These are phyloP conservation scores for Tetranychus truncatus DNA, from an alignment of 2,888 invertebrate genomes.

Conservation along the genomic window DNA sequence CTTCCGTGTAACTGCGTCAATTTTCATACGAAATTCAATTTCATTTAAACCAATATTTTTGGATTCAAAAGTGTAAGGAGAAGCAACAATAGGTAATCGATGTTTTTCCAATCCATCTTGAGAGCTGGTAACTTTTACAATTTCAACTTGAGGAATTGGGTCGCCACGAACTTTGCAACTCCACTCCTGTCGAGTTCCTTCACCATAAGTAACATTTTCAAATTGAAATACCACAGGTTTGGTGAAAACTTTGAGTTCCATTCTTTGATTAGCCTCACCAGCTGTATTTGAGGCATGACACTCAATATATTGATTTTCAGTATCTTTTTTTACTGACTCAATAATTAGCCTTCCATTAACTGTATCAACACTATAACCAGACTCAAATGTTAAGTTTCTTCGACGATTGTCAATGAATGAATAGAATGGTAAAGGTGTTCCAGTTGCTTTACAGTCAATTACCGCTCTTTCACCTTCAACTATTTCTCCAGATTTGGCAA, in stretches of 20 bases:
- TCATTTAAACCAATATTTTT: neutral
- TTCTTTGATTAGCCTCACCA: constrained; percentile 43
- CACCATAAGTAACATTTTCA: constrained; percentile 19
- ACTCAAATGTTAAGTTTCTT: constrained; percentile 46
- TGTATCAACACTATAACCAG: constrained; percentile 28
- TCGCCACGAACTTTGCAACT: constrained; percentile 61
- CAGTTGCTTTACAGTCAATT: constrained; percentile 55
- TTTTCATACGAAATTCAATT: neutral
- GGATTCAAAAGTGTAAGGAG: neutral
- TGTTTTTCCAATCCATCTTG: constrained; percentile 4
- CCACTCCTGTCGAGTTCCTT: constrained; percentile 34
- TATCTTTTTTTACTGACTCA: constrained; percentile 47
- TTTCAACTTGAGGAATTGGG: constrained; percentile 63
- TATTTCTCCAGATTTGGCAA: constrained; percentile 45
- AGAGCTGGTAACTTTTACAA: constrained; percentile 31
- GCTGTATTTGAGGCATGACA: constrained; percentile 62
- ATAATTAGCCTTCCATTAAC: constrained; percentile 51
- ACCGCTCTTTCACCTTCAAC: constrained; percentile 59
- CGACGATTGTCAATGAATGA: constrained; percentile 54
- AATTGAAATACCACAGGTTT: constrained; percentile 15
- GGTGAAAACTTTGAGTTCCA: constrained; percentile 17
- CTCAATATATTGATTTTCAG: constrained; percentile 58
- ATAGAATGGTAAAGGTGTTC: constrained; percentile 66
- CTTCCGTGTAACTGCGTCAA: constrained; percentile 41
- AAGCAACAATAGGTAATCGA: neutral